These are phyloP conservation scores for Tetraneura akinire DNA, from an alignment of 1,140 invertebrate species.

Conservation along the genomic window DNA sequence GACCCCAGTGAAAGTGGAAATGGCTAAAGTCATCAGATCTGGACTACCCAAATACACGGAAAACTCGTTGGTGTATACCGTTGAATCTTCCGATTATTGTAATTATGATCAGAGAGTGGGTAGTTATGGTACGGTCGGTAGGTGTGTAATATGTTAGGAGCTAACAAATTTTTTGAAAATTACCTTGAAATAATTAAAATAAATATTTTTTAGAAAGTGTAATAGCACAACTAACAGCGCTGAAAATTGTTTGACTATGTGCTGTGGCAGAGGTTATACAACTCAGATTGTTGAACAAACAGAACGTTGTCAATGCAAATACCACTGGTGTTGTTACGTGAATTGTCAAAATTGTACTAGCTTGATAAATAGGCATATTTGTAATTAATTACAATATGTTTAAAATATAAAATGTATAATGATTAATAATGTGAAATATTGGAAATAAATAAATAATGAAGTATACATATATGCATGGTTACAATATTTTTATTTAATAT, in stretches of 20 bases:
- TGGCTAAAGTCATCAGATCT: not conserved
- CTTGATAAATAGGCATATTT: constrained; percentile 31
- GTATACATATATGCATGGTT: not conserved
- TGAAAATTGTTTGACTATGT: constrained; percentile 81
- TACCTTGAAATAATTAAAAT: not conserved
- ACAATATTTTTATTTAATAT: constrained; percentile 4
- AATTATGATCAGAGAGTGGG: constrained; percentile 65
- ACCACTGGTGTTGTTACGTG: constrained; percentile 88
- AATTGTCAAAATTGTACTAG: constrained; percentile 79
- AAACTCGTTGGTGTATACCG: constrained; percentile 68
- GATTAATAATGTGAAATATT: not conserved
- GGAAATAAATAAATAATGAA: not conserved
- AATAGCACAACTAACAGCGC: constrained; percentile 71
- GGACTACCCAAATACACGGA: constrained; percentile 57
- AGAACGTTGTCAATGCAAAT: constrained; percentile 84
- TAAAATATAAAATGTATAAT: not conserved
- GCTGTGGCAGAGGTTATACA: constrained; percentile 81
- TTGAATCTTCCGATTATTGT: constrained; percentile 71
- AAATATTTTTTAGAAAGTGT: constrained; percentile 63
- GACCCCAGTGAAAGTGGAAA: constrained; percentile 1
- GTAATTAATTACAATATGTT: constrained; percentile 33
- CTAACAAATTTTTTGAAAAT: not conserved
- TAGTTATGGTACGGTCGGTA: constrained; percentile 67
- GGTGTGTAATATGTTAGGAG: constrained; percentile 59
- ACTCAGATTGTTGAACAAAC: constrained; percentile 70